Percentiles rank a stretch among this genome's conserved stretches.
These are phyloP conservation scores for Prochilodus magdalenae DNA, from an alignment of 2,113 vertebrate species.

Conservation along the genomic window DNA sequence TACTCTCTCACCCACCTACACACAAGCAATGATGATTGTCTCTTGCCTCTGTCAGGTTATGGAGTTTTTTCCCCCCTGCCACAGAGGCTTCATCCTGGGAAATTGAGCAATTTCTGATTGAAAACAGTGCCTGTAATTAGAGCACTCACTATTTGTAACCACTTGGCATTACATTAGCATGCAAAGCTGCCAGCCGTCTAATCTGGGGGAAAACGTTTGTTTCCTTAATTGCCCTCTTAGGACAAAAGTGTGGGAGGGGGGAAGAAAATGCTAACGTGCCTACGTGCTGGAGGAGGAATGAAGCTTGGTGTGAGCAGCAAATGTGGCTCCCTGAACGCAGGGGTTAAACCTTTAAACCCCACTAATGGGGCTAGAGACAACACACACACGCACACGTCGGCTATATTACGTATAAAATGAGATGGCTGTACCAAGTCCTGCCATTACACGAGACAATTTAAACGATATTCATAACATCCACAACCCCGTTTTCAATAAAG, in stretches of 20 bases:
- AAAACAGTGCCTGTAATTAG: conserved; percentile 86
- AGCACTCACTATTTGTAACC: conserved; percentile 83
- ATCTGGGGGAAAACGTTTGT: conserved; percentile 88
- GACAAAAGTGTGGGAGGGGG: conserved; percentile 83
- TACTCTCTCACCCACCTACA: conserved; percentile 46
- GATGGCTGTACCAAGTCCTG: background rate
- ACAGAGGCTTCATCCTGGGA: conserved; percentile 79
- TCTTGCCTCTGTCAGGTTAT: conserved; percentile 73
- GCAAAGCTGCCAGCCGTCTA: conserved; percentile 86
- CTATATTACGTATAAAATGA: background rate
- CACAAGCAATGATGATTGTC: conserved; percentile 64
- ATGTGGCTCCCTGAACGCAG: conserved; percentile 75
- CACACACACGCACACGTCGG: conserved; percentile 57
- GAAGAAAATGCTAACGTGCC: conserved; percentile 79
- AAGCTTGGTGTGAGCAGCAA: conserved; percentile 70
- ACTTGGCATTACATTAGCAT: conserved; percentile 87
- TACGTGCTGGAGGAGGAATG: conserved; percentile 75
- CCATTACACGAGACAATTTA: too few species aligned
- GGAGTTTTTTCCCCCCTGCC: conserved; percentile 66
- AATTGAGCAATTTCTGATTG: conserved; percentile 83
- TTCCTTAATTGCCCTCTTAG: conserved; percentile 92
- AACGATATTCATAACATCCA: background rate
- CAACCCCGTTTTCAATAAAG: background rate
- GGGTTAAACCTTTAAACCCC: conserved; percentile 80
- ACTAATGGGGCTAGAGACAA: conserved; percentile 72